Conservation (phyloP, 30 jellyfish, hydroid and myxozoan species). For the Hydractinia symbiolongicarpus region DNA sequence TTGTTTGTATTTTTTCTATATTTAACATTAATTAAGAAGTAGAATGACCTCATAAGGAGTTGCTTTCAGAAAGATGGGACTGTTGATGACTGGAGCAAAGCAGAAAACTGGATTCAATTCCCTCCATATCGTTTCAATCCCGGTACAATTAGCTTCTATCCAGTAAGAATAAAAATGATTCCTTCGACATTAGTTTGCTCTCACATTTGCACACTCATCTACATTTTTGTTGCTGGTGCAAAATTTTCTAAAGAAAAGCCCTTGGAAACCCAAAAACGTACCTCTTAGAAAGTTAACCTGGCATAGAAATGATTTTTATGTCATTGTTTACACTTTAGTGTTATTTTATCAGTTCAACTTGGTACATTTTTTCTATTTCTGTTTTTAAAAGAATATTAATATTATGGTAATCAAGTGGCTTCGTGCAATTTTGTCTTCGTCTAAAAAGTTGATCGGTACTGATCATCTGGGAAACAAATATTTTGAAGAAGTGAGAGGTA, state of each 20-base stretch:
- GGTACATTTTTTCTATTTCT: neutral
- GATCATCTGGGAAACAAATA: conserved; percentile 70
- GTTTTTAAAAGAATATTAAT: neutral
- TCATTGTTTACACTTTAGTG: neutral
- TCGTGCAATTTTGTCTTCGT: neutral
- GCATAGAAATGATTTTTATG: neutral
- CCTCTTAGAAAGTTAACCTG: neutral
- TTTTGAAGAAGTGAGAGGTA: conserved; percentile 57
- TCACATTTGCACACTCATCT: neutral
- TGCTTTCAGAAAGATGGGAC: too few species aligned
- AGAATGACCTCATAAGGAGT: too few species aligned
- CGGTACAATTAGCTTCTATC: neutral
- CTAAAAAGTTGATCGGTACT: conserved; percentile 51
- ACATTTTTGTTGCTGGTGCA: neutral
- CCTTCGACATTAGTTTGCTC: neutral
- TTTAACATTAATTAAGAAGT: too few species aligned
- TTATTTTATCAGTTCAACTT: neutral
- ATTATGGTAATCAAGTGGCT: conserved; percentile 2
- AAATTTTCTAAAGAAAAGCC: neutral
- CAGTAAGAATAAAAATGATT: neutral
- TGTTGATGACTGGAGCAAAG: too few species aligned
- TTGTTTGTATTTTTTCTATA: too few species aligned
- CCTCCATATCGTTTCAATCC: too few species aligned
- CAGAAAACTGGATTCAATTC: too few species aligned
- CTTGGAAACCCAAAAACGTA: neutral